A percentile compares a stretch with the other conserved stretches of the same genome.
Conservation (phyloP, 2,888 invertebrate genomes). For the Suillia variegata region DNA sequence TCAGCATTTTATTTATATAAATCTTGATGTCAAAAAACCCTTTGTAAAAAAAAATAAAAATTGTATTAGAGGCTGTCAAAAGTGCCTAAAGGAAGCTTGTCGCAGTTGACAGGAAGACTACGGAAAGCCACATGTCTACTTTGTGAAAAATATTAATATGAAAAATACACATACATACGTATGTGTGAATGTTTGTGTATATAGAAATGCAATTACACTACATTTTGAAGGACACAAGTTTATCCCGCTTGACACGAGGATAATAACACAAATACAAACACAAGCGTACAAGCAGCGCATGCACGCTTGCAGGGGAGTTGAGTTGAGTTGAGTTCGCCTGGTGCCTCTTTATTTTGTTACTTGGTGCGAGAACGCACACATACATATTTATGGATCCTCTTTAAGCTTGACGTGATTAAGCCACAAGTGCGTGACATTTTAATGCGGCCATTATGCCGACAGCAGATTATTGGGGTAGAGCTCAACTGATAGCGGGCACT, state of each 20-base stretch:
- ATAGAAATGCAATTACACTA: background rate
- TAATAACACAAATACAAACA: conserved; percentile 45
- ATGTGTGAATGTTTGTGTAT: no score
- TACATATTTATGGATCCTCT: conserved; percentile 33
- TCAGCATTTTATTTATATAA: no score
- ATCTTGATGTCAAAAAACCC: no score
- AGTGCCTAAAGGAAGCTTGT: background rate
- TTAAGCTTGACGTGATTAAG: conserved; percentile 42
- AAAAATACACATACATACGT: background rate
- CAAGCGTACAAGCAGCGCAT: background rate
- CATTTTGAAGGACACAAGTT: conserved; percentile 3
- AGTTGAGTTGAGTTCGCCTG: no score
- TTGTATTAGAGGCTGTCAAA: background rate
- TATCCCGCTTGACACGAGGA: conserved; percentile 46
- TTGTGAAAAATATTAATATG: conserved; percentile 3
- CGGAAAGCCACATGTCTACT: background rate
- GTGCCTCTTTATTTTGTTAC: no score
- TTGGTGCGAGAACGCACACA: no score
- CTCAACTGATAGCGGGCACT: background rate
- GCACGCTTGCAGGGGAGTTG: no score
- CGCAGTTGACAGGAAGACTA: background rate
- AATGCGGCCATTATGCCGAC: conserved; percentile 52
- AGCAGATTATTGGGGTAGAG: conserved; percentile 39
- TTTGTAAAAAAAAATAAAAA: no score
- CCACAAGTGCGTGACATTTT: conserved; percentile 52